phyloP scores from a whole-genome alignment of 2,888 invertebrate species.

The Pammene aurita region DNA sequence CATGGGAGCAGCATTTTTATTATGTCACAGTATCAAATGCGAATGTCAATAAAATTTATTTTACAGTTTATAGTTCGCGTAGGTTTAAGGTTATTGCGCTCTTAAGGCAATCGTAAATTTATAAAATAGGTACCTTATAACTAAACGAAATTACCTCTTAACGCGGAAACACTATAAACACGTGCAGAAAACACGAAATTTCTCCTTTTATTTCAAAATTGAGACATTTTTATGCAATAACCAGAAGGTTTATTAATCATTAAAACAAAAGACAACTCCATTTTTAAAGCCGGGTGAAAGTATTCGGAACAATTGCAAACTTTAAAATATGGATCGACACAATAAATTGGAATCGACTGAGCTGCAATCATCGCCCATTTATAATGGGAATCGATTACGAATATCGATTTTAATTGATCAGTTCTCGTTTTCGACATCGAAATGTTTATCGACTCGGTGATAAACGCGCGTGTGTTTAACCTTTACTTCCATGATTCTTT shows the following conservation, averaged over 20 bases:
- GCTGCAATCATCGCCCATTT: constrained; percentile 64
- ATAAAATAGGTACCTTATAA: not conserved
- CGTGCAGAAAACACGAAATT: constrained; percentile 20
- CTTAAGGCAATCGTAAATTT: constrained; percentile 9
- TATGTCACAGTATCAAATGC: no score
- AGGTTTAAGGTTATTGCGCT: not conserved
- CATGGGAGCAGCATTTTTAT: no score
- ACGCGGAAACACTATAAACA: constrained; percentile 10
- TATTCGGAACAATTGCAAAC: constrained; percentile 24
- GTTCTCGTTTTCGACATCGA: constrained; percentile 55
- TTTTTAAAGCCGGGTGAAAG: constrained; percentile 35
- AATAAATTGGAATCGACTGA: constrained; percentile 59
- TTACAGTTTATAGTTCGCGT: not conserved
- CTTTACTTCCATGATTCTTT: constrained; percentile 25
- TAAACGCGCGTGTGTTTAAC: constrained; percentile 47
- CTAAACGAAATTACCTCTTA: constrained; percentile 19
- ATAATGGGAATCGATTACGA: constrained; percentile 71
- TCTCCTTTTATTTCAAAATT: constrained; percentile 30
- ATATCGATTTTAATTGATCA: constrained; percentile 68
- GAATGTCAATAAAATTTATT: not conserved
- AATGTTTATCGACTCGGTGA: constrained; percentile 63
- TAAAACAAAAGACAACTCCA: constrained; percentile 22
- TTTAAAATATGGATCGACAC: constrained; percentile 34
- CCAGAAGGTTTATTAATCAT: not conserved
- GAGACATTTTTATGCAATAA: constrained; percentile 38